Base-by-base conservation (phyloP, 2,888 invertebrate species). In the Nycteola revayana region DNA sequence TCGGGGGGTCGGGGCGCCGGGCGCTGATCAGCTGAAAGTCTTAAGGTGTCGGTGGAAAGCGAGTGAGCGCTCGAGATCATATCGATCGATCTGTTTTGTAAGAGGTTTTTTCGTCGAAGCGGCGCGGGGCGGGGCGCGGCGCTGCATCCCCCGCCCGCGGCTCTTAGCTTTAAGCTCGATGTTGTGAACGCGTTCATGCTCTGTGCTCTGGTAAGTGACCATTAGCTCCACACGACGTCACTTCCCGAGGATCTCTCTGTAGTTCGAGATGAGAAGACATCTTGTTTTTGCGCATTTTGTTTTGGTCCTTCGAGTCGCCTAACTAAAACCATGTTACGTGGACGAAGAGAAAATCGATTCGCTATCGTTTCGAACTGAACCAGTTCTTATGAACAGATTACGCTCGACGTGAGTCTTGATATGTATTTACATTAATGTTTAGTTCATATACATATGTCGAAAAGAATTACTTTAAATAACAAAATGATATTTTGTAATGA, bases 21-120 rank as follows among this genome's bases (percentile, higher is more conserved):
- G 41, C 33, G 24, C 32, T 36, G 48, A 63, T 57, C 66, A 64
- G 67, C 65, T 63, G 62, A 59, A 62, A 63, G 45, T 49, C 54
- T 33, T 14, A 52, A 47, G 55, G 58, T 59, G 55, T 37, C 48
- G 49, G 47, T 56, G 57, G 54, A 42, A 56, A 60, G 35, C 61
- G 58, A 71, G 75, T 71, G 72, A 66, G 63, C 62, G 51, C 62
- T 71, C 59, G 51, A 41, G 59, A 68, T 53, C 58, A 66, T 83
- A 85, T 85, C 74, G 85, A 86, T 85, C 85, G 78, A 77, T 81
- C 66, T 78, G 82, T 80, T 81, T 79, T 75, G 79, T 80, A 75
- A 75, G 70, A 80, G 77, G 72, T 78, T 76, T 78, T 73, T 71
- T 72, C 55, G 55, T 60, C 59, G 62, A 45, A 51, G 49, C 25